These are phyloP conservation scores for Orthochromis malagaraziensis DNA, from an alignment of 2,113 vertebrate genomes.

Conservation along the genomic window DNA sequence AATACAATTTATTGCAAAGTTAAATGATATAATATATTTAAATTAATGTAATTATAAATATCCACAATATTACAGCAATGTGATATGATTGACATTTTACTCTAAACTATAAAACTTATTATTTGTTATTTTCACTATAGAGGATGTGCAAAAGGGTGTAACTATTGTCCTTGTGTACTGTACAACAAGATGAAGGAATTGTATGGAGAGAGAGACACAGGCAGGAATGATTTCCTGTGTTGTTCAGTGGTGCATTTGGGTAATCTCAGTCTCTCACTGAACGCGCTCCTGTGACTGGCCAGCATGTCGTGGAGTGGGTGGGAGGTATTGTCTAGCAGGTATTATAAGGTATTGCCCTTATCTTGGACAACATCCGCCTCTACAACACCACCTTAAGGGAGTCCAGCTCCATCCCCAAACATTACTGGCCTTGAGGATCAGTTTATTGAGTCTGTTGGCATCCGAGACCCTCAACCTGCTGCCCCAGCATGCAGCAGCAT, in stretches of 20 bases:
- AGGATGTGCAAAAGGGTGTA: background rate
- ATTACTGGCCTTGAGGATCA: accelerated
- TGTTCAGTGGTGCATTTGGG: background rate
- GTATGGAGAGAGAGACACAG: background rate
- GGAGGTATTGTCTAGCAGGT: background rate
- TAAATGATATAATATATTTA: background rate
- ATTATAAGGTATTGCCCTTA: background rate
- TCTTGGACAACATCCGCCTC: background rate
- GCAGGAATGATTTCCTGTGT: background rate
- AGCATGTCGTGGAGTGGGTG: background rate
- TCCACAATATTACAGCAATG: background rate
- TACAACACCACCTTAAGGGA: background rate
- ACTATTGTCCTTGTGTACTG: background rate
- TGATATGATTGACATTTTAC: background rate
- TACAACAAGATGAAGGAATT: background rate
- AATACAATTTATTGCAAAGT: background rate
- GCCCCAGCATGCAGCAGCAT: background rate
- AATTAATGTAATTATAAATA: background rate
- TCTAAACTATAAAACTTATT: background rate
- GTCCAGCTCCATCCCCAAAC: background rate
- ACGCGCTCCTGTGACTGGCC: too few species aligned
- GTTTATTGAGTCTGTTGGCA: background rate
- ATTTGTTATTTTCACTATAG: background rate
- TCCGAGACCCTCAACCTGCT: background rate
- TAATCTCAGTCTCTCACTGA: background rate